phyloP scores from a whole-genome alignment of 2,797 vertebrate genomes.

The Urosaurus nigricauda region DNA sequence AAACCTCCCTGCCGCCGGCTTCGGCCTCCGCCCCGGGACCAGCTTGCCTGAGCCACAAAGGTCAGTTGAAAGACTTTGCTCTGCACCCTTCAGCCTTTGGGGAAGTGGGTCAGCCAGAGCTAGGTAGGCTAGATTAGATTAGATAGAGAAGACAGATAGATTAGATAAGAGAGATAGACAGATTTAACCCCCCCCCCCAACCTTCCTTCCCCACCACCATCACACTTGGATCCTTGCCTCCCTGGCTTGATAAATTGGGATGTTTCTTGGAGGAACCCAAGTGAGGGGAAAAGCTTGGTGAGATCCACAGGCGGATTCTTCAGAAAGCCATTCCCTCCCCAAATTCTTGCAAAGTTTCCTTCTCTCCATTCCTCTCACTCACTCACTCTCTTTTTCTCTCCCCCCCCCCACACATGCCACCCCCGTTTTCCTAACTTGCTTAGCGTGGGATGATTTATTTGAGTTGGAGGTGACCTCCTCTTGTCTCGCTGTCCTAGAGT shows the following conservation, averaged over 20 bases:
- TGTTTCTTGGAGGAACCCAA: slow-evolving; percentile 51
- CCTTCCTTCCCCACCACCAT: too few relatives aligned
- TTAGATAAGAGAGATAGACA: neutral
- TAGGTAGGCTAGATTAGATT: neutral
- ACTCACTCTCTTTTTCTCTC: neutral
- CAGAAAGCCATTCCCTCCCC: neutral
- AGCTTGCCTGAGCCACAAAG: slow-evolving; percentile 93
- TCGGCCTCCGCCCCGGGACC: slow-evolving; percentile 85
- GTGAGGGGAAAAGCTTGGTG: slow-evolving; percentile 38
- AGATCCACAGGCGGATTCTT: slow-evolving; percentile 41
- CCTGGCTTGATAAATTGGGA: slow-evolving; percentile 57
- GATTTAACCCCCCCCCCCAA: neutral
- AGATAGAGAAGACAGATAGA: neutral
- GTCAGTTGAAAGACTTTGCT: slow-evolving; percentile 85
- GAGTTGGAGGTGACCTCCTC: slow-evolving; percentile 88
- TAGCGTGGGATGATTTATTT: slow-evolving; percentile 90
- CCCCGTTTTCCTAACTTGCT: slow-evolving; percentile 78
- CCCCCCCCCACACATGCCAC: too few relatives aligned
- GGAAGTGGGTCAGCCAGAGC: neutral
- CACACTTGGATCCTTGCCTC: slow-evolving; percentile 57
- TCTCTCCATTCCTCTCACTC: neutral
- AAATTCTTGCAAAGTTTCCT: neutral
- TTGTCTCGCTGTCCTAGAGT: slow-evolving; percentile 90
- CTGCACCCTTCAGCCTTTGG: slow-evolving; percentile 44
- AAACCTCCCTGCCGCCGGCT: slow-evolving; percentile 85